Base-by-base conservation (phyloP, 2,113 vertebrate genomes). In the Eulemur rufifrons region DNA sequence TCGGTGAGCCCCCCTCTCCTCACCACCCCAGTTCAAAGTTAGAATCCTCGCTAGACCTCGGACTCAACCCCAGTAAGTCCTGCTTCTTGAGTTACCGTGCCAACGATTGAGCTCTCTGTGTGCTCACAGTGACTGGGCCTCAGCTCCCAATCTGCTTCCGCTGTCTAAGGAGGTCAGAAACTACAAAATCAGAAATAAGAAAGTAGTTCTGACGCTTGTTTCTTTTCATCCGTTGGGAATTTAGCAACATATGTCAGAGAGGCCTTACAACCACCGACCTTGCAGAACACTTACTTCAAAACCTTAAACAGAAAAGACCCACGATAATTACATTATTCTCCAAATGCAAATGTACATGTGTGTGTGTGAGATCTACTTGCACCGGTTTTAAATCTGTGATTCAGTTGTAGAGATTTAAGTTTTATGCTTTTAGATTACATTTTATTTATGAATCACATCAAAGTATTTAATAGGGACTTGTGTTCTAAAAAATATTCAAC, bases 361-460 rank as follows among this genome's bases (percentile, higher is more conserved):
- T 80, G 45, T 80, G 52, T n/a, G 6, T 78, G 61, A 5, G 25
- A 63, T 17, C 74, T 11, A 42, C 23, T 78, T 66, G 56, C 0
- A 10, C 18, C 11, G 34, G 71, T 63, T 84, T 68, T 68, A 84
- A 95, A 69, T 56, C 81, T n/a, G 37, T 11, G n/a, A 93, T 78
- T 92, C 63, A 73, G 3, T 64, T 95, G 76, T 66, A 64, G 50
- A 86, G n/a, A 80, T 69, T 91, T 61, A 20, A 74, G 25, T 84
- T 76, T 91, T 50, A 69, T 56, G 47, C 25, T 80, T 63, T 82
- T 82, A 89, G 29, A 69, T 81, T 81, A 52, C 52, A 63, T 97
- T 96, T 96, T 84, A 86, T 91, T 89, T 93, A 92, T 89, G 80
- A 91, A 59, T 61, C 69, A 68, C 66, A 97, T 94, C 74, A 81